Evolutionary conservation across 2,797 vertebrate genomes (phyloP).

Genomic region (Macropodus opercularis): DNA sequence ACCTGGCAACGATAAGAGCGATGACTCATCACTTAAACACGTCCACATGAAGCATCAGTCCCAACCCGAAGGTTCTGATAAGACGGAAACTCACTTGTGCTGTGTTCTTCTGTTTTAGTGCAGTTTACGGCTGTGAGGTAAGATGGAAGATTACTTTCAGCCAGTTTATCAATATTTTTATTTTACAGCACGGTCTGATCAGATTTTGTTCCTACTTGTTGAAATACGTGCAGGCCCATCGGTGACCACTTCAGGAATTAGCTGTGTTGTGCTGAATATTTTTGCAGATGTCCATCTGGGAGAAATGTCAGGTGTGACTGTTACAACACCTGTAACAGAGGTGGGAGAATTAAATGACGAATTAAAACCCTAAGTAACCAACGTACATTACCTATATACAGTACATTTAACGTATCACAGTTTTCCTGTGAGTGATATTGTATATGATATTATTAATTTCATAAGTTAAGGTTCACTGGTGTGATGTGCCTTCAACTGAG

Average conservation of each 20-base stretch:
- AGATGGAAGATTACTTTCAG: neutral
- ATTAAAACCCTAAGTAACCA: too few species aligned
- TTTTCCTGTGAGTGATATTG: too few species aligned
- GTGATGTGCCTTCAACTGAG: too few species aligned
- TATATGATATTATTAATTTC: too few species aligned
- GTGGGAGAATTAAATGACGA: neutral
- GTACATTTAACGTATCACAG: too few species aligned
- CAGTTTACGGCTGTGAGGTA: conserved; percentile 22
- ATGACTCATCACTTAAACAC: neutral
- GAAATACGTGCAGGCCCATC: neutral
- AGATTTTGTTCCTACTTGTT: conserved; percentile 22
- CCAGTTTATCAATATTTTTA: neutral
- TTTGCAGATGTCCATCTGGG: conserved; percentile 8
- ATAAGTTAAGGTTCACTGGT: too few species aligned
- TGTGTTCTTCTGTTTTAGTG: neutral
- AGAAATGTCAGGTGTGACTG: neutral
- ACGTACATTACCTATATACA: too few species aligned
- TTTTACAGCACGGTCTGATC: too few species aligned
- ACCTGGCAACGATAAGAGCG: conserved; percentile 29
- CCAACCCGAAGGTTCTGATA: neutral
- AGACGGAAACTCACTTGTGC: conserved; percentile 15
- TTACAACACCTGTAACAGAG: conserved; percentile 15
- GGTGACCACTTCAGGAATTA: neutral
- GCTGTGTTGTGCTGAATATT: conserved; percentile 3
- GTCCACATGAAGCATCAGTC: neutral